These are phyloP conservation scores for Nasonia oneida DNA, from an alignment of 2,888 invertebrate genomes.

Conservation along the genomic window DNA sequence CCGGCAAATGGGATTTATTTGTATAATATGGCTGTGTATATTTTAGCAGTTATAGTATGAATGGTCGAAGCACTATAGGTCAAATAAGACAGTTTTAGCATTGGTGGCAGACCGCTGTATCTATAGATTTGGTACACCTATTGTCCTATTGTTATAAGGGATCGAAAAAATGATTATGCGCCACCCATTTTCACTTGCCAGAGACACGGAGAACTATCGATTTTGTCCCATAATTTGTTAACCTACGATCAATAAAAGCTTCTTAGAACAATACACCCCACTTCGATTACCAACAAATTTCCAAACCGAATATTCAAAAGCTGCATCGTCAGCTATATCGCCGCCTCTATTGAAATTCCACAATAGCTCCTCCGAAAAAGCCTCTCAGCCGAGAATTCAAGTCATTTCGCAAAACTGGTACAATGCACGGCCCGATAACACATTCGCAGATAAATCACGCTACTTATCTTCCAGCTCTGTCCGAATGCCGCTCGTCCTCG, in stretches of 20 bases:
- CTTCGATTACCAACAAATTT: not conserved
- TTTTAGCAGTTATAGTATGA: no score
- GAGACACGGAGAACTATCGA: no score
- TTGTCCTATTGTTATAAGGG: no score
- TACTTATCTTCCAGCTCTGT: conserved; percentile 1
- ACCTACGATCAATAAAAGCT: no score
- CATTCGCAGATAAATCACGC: conserved; percentile 3
- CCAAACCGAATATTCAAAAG: not conserved
- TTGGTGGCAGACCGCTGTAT: no score
- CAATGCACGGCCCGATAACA: not conserved
- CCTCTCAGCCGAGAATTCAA: not conserved
- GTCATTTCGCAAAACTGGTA: not conserved
- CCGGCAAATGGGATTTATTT: not conserved
- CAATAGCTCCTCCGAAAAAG: not conserved
- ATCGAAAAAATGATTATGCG: no score
- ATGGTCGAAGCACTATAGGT: no score
- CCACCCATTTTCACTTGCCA: no score
- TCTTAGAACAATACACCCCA: not conserved
- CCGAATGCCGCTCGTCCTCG: not conserved
- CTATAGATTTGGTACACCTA: no score
- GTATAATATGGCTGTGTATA: not conserved
- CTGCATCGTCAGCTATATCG: not conserved
- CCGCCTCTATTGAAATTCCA: not conserved
- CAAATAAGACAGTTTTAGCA: no score
- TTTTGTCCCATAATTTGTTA: no score